Percentiles rank a stretch among this genome's conserved stretches.
Conservation (phyloP, 92 coral and sea anemone species). For the Metridium senile region DNA sequence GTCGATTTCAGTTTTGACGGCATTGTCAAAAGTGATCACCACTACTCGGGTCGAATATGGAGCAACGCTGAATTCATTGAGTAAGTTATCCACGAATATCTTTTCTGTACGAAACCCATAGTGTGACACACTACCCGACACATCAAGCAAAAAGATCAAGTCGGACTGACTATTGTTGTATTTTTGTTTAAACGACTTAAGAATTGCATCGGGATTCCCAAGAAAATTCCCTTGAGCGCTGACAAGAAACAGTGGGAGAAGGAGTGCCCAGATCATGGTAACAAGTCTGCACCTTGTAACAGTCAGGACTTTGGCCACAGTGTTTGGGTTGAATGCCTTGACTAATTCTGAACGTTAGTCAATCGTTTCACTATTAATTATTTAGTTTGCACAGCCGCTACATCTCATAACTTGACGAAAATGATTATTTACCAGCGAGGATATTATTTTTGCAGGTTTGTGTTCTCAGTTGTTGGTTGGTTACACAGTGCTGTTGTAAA, state of each 20-base stretch:
- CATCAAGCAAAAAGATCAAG: conserved; percentile 79
- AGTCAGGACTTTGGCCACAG: not conserved
- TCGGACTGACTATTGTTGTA: conserved; percentile 96
- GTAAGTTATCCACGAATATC: conserved; percentile 78
- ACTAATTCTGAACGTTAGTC: not conserved
- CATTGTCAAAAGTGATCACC: conserved; percentile 77
- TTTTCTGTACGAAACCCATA: conserved; percentile 80
- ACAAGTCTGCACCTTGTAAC: not conserved
- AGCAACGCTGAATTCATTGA: conserved; percentile 90
- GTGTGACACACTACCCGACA: conserved; percentile 86
- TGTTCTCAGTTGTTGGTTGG: conserved; percentile 4
- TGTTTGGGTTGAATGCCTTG: not conserved
- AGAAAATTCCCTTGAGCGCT: conserved; percentile 46
- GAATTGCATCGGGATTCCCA: conserved; percentile 56
- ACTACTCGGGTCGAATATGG: conserved; percentile 88
- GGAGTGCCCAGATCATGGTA: conserved; percentile 9
- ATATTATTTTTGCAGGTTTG: conserved; percentile 17
- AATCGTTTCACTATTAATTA: not conserved
- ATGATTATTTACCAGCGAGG: not conserved
- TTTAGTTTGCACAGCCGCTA: conserved; percentile 18
- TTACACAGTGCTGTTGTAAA: not conserved
- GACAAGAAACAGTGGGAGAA: conserved; percentile 23
- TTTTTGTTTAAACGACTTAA: conserved; percentile 58
- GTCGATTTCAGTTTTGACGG: conserved; percentile 76
- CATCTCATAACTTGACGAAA: not conserved